A percentile compares a stretch with the other conserved stretches of the same genome.
Evolutionary conservation across 2,888 invertebrate genomes (phyloP).

Genomic region (Agapostemon virescens): DNA sequence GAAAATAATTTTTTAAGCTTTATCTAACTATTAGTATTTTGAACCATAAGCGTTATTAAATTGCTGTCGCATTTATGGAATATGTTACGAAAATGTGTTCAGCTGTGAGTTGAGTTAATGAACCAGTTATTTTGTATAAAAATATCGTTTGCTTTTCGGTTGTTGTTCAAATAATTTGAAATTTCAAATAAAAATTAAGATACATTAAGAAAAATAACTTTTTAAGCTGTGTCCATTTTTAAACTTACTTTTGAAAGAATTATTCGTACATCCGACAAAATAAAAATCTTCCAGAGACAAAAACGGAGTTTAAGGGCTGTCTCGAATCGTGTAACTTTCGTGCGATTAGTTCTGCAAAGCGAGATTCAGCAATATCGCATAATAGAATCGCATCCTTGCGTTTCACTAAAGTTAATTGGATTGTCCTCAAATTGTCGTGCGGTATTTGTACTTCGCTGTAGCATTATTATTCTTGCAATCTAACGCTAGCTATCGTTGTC

Average conservation of each 20-base stretch:
- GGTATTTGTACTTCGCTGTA: neutral
- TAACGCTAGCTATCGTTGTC: neutral
- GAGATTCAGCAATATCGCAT: neutral
- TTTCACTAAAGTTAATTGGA: slow-evolving; percentile 6
- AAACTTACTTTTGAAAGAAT: neutral
- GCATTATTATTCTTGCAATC: neutral
- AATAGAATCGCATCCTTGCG: slow-evolving; percentile 14
- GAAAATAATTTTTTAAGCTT: too few species aligned
- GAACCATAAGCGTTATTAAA: too few species aligned
- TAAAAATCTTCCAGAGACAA: neutral
- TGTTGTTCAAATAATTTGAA: too few species aligned
- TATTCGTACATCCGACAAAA: neutral
- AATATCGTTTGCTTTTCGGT: too few species aligned
- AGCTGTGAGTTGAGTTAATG: too few species aligned
- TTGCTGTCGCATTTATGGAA: too few species aligned
- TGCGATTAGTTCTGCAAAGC: neutral
- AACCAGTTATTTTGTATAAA: too few species aligned
- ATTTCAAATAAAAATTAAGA: too few species aligned
- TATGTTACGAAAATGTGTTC: too few species aligned
- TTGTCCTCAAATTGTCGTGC: neutral
- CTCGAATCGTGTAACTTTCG: neutral
- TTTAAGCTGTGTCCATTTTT: too few species aligned
- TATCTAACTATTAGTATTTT: too few species aligned
- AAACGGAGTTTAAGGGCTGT: neutral
- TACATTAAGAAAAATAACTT: too few species aligned